Evolutionary conservation across 2,888 invertebrate species (phyloP).

Genomic region (Erebia epiphron): DNA sequence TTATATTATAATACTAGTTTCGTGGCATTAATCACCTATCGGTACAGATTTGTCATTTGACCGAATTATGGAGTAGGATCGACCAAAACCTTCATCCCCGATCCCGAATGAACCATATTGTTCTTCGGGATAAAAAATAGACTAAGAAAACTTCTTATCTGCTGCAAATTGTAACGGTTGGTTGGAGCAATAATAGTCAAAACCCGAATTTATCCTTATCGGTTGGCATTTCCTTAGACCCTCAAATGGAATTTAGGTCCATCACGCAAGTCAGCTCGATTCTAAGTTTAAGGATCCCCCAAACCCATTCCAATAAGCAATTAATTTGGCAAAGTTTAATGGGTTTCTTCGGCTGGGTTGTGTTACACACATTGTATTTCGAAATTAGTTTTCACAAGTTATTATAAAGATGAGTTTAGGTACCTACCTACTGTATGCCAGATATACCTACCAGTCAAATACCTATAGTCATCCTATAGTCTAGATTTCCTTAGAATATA

Average conservation of each 20-base stretch:
- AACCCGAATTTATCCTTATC: background rate
- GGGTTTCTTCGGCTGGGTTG: constrained; percentile 7
- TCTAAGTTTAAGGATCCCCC: background rate
- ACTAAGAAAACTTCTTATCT: too few relatives aligned
- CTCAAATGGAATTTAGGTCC: constrained; percentile 8
- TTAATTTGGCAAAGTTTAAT: constrained; percentile 14
- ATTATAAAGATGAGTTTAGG: too few relatives aligned
- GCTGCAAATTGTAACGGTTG: too few relatives aligned
- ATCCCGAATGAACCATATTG: background rate
- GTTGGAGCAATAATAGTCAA: too few relatives aligned
- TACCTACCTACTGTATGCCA: too few relatives aligned
- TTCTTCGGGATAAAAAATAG: background rate
- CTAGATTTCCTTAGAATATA: too few relatives aligned
- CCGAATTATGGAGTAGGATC: too few relatives aligned
- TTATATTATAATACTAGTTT: background rate
- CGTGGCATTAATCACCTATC: too few relatives aligned
- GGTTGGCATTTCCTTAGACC: background rate
- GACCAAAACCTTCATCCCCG: too few relatives aligned
- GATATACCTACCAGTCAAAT: too few relatives aligned
- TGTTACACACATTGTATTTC: constrained; percentile 6
- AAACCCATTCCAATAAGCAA: constrained; percentile 13
- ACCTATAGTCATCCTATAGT: too few relatives aligned
- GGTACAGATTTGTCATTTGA: too few relatives aligned
- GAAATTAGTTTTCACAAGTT: constrained; percentile 8
- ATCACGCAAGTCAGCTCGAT: constrained; percentile 1